Base-by-base conservation (phyloP, 2,888 invertebrate species). In the Cataglyphis cursor region DNA sequence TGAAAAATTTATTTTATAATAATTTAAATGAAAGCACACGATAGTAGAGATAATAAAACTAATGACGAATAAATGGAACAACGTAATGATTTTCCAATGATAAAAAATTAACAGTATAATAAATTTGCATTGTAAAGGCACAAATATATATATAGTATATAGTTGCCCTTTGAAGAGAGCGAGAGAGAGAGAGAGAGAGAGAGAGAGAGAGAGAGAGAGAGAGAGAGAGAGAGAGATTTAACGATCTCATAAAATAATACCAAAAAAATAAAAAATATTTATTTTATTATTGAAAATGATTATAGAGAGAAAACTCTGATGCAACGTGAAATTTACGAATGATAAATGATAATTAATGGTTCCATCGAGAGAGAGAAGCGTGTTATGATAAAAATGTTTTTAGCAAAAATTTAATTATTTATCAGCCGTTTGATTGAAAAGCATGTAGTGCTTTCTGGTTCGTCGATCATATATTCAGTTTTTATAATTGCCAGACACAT, bases 1-100 rank as follows among this genome's bases (percentile, higher is more conserved):
- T 15, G 28, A 76, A 54, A 66, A 24, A 66, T 66, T 38, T 66
- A 41, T 54, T 66, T 66, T 24, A n/a, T 38, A 65, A 54, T 76
- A 28, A 54, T 31, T 21, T 70, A 78, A 28, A 44, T 8, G 41
- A 41, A 41, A 41, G 41, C 41, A 28, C 41, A n/a, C n/a, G 21
- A 35, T 38, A 21, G 24, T 24, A 28, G 21, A 65, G 10, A 4
- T 57, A 54, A 78, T 31, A 44, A 18, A 18, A 31, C 3, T 41
- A 65, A 38, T 3, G 48, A 54, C 51, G 15, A 9, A 24, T 8
- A 35, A 38, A 28, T 64, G 64, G 18, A 35, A n/a, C 24, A 64
- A 9, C 24, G 4, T 15, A 41, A 70, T 41, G 12, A 59, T 35
- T 72, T 44, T 72, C n/a, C 35, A 18, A 54, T 68, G 54, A 75